Percentiles rank a stretch among this genome's conserved stretches.
Conservation (phyloP, 2,888 invertebrate species). For the Rhingia rostrata region DNA sequence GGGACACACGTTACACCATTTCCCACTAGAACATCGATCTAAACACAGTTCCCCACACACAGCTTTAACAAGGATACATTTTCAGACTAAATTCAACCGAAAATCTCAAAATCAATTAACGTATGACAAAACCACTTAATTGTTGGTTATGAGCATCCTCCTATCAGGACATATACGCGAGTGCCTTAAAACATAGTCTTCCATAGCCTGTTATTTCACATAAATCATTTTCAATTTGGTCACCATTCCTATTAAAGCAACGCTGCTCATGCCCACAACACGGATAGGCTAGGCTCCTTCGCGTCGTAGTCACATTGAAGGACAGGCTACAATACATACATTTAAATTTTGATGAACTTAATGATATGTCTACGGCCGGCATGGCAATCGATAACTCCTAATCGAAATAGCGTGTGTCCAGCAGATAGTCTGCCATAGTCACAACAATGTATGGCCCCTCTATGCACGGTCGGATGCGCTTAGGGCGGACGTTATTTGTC, state of each 20-base stretch:
- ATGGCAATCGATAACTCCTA: constrained; percentile 53
- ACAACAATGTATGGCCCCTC: not conserved
- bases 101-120: no score
- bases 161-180: no score
- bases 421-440: constrained; percentile 20
- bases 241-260: constrained; percentile 1
- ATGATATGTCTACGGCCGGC: constrained; percentile 20
- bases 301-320: not conserved
- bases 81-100: no score
- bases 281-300: not conserved
- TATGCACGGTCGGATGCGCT: not conserved
- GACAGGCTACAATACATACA: constrained; percentile 28
- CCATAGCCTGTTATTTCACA: no score
- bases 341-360: constrained; percentile 52
- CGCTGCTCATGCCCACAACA: not conserved
- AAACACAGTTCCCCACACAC: no score
- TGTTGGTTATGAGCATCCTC: no score
- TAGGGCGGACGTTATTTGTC: constrained; percentile 5
- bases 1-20: no score
- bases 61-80: no score
- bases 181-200: no score
- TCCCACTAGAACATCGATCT: no score
- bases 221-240: not conserved
- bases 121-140: no score
- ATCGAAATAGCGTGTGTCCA: constrained; percentile 46